Evolutionary conservation across 1,140 invertebrate genomes (phyloP), one percentile per base, ranked within the genome.

Genomic region (Eriocheir sinensis): DNA sequence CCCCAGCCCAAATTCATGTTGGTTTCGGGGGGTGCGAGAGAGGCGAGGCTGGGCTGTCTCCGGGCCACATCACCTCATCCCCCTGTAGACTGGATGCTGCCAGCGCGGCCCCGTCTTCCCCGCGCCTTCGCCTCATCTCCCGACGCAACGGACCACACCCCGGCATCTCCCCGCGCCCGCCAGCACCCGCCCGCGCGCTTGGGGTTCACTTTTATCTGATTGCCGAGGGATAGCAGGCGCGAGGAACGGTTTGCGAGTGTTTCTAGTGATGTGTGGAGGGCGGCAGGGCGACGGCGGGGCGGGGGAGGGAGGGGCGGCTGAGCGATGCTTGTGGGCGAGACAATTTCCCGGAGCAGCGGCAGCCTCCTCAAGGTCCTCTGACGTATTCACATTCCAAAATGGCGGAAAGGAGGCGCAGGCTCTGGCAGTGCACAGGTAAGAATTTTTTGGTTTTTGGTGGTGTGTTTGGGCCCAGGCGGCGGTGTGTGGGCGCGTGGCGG

Each of bases 371-470:
- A 94, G 93, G 93, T 94, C 86, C 93, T 94, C 34, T 89, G 93
- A 94, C 93, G 86, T 94, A 86, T 80, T 21, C 53, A 94, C 93
- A 94, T 94, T 94, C 93, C 93, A 94, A 94, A 94, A 94, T 94
- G 93, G 93, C 93, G 93, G 93, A 89, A 53, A 72, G 32, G 85
- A 89, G 86, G 93, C 41, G 44, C n/a, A 32, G 93, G 93, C n/a
- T 48, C 93, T 32, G 88, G 89, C 85, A 32, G 53, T 89, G 85
- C 72, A 94, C 93, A 94, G 93, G 93, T 94, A 94, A 94, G 93
- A 89, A 79, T 79, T 94, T 94, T 94, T 60, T 89, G 60, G 79
- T 41, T 89, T 94, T 94, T 94, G 38, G 85, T 80, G 34, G 93
- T 34, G 93, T 94, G 38, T 89, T 94, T 72, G 86, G 53, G 48